Percentiles rank a stretch among this genome's conserved stretches.
These are phyloP conservation scores for Heliconius melpomene DNA, from an alignment of 1,140 invertebrate species.

Conservation along the genomic window DNA sequence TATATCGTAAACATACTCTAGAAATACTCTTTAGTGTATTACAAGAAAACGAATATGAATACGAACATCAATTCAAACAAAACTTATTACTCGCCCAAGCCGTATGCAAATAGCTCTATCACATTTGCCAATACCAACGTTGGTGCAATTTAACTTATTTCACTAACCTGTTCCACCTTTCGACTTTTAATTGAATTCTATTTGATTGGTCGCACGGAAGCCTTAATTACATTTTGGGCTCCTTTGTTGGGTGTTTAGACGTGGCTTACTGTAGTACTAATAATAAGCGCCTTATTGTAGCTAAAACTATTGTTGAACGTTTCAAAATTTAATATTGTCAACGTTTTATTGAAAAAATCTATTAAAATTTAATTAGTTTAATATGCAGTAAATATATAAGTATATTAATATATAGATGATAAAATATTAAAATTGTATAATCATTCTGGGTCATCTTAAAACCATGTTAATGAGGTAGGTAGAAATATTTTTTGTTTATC, in stretches of 20 bases:
- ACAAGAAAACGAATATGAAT: background rate
- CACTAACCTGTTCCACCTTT: constrained; percentile 23
- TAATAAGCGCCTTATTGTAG: background rate
- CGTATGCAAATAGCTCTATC: constrained; percentile 14
- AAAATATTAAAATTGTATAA: too few species aligned
- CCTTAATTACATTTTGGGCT: background rate
- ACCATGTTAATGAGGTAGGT: too few species aligned
- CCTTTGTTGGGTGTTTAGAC: background rate
- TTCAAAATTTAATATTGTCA: background rate
- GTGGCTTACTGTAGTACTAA: background rate
- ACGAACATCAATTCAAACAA: constrained; percentile 15
- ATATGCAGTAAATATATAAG: too few species aligned
- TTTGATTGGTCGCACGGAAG: constrained; percentile 2
- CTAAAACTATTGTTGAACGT: background rate
- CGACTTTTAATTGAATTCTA: constrained; percentile 38
- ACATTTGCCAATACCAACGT: constrained; percentile 17
- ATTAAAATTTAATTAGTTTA: too few species aligned
- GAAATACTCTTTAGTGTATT: too few species aligned
- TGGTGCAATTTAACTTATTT: constrained; percentile 38
- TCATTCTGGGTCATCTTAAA: too few species aligned
- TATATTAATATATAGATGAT: too few species aligned
- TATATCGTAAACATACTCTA: too few species aligned
- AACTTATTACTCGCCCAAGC: constrained; percentile 12
- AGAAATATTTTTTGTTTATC: too few species aligned
- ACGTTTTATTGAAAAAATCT: too few species aligned